Percentiles rank a stretch among this genome's conserved stretches.
These are phyloP conservation scores for Chloropsis cyanopogon DNA, from an alignment of 2,113 vertebrate species.

Conservation along the genomic window DNA sequence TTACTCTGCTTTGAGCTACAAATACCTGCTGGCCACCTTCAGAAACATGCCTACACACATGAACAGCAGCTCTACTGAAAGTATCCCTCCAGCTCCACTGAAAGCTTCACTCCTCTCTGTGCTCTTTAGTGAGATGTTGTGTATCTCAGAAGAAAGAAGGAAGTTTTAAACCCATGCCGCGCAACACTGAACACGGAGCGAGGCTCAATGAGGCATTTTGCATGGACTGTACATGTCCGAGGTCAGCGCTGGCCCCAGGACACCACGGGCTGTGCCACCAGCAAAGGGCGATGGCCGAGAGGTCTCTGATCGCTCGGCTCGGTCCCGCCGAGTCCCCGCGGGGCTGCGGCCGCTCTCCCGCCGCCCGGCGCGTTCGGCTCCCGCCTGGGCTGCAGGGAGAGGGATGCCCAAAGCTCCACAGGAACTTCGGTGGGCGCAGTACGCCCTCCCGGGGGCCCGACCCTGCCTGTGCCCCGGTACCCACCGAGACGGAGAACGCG, in stretches of 20 bases:
- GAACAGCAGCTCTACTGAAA: background rate
- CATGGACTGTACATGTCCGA: accelerated
- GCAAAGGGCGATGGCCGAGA: background rate
- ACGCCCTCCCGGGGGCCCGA: background rate
- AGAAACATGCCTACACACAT: background rate
- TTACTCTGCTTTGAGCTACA: background rate
- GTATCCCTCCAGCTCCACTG: background rate
- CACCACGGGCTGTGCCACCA: background rate
- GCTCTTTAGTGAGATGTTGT: accelerated
- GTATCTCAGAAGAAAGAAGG: background rate
- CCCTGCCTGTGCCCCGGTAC: background rate
- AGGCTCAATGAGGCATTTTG: background rate
- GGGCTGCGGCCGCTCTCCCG: background rate
- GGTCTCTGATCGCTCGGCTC: accelerated
- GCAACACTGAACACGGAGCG: accelerated
- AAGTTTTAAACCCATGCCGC: background rate
- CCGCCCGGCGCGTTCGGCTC: background rate
- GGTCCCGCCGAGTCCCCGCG: background rate
- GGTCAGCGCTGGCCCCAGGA: background rate
- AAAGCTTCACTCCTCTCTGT: background rate
- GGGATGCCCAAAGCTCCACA: no score
- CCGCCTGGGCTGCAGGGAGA: background rate
- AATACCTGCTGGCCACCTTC: background rate
- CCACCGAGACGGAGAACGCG: background rate
- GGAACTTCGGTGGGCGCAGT: background rate